Evolutionary conservation across 2,797 vertebrate genomes (phyloP).

Genomic region (Siniperca obscura): DNA sequence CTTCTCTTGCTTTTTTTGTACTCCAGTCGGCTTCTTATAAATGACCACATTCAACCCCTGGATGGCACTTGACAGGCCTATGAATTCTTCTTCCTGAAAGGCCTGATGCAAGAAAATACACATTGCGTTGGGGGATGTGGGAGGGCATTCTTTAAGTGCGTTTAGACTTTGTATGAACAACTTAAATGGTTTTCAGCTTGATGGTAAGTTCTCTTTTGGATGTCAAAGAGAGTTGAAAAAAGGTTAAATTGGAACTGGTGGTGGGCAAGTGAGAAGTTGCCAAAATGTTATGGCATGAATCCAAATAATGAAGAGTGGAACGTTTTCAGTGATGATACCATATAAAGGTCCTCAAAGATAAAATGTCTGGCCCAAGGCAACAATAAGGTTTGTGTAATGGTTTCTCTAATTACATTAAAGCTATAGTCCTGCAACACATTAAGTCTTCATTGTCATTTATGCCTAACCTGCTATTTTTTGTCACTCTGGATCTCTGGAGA

Average conservation of each 20-base stretch:
- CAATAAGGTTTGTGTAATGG: slow-evolving; percentile 34
- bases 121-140: slow-evolving; percentile 26
- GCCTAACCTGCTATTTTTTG: slow-evolving; percentile 33
- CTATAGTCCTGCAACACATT: slow-evolving; percentile 21
- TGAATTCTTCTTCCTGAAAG: slow-evolving; percentile 76
- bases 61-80: slow-evolving; percentile 70
- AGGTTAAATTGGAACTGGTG: slow-evolving; percentile 48
- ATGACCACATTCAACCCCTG: slow-evolving; percentile 76
- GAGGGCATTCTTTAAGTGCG: slow-evolving; percentile 49
- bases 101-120: slow-evolving; percentile 63
- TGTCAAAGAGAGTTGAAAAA: slow-evolving; percentile 52
- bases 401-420: slow-evolving; percentile 39
- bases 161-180: slow-evolving; percentile 60
- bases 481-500: slow-evolving; percentile 27
- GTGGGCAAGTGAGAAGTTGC: slow-evolving; percentile 42
- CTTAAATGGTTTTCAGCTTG: slow-evolving; percentile 63
- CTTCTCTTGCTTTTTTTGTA: slow-evolving; percentile 75
- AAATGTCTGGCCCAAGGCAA: slow-evolving; percentile 38
- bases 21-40: slow-evolving; percentile 73
- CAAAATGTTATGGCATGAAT: slow-evolving; percentile 50
- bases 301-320: slow-evolving; percentile 19
- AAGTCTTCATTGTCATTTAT: slow-evolving; percentile 35
- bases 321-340: slow-evolving; percentile 11
- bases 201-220: slow-evolving; percentile 48
- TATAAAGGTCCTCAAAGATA: slow-evolving; percentile 26